Percentiles rank a stretch among this genome's conserved stretches.
Conservation (phyloP, 2,888 invertebrate genomes). For the Chromoteleia sp. region DNA sequence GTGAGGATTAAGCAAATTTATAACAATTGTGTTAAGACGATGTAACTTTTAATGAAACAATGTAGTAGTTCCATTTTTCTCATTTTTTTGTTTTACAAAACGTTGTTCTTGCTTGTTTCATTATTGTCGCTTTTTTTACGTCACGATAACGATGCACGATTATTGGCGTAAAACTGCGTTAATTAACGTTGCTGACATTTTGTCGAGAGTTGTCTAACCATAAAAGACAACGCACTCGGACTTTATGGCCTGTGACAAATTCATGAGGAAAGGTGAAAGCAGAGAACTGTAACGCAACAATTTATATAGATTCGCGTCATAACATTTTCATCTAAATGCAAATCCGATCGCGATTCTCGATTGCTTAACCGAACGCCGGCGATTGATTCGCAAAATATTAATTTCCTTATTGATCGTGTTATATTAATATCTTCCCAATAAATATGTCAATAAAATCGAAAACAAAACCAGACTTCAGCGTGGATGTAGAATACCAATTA, state of each 20-base stretch:
- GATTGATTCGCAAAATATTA: slow-evolving; percentile 32
- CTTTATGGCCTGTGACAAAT: slow-evolving; percentile 38
- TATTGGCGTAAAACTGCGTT: neutral
- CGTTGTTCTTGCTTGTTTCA: too few relatives aligned
- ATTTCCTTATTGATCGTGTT: slow-evolving; percentile 32
- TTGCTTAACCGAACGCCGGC: slow-evolving; percentile 1
- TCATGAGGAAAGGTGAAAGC: slow-evolving; percentile 13
- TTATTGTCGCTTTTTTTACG: too few relatives aligned
- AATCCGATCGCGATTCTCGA: slow-evolving; percentile 23
- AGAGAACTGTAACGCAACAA: slow-evolving; percentile 16
- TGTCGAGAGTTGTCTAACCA: slow-evolving; percentile 7
- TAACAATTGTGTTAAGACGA: too few relatives aligned
- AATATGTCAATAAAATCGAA: slow-evolving; percentile 54
- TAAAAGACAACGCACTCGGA: slow-evolving; percentile 13
- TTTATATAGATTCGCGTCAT: slow-evolving; percentile 43
- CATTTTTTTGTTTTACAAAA: too few relatives aligned
- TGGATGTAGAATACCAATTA: slow-evolving; percentile 30
- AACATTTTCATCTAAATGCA: slow-evolving; percentile 46
- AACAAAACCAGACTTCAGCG: slow-evolving; percentile 35
- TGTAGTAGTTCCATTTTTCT: too few relatives aligned
- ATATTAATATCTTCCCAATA: slow-evolving; percentile 41
- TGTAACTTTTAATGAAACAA: too few relatives aligned
- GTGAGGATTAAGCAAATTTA: neutral
- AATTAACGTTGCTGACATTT: slow-evolving; percentile 10
- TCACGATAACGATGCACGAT: neutral